Conservation (phyloP, 2,797 vertebrate genomes). For the Babyrousa celebensis region DNA sequence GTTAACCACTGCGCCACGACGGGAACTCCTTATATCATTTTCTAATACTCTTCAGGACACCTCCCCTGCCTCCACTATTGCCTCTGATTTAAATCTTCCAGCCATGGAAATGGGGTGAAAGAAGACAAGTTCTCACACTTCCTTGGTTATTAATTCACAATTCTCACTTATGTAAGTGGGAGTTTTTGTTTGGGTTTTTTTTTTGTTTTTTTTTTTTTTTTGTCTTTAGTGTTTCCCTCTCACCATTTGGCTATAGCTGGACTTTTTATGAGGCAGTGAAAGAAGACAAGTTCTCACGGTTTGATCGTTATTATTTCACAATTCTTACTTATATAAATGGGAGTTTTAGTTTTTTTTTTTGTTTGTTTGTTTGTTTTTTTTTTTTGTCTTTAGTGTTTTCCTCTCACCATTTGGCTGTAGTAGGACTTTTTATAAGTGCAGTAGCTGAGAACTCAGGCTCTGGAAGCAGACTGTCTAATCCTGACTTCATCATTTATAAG, state of each 20-base stretch:
- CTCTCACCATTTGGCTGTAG: background rate
- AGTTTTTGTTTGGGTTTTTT: background rate
- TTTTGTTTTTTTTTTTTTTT: background rate
- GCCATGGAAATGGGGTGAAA: background rate
- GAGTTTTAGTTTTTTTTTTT: background rate
- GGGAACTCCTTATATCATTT: conserved; percentile 32
- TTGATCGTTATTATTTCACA: conserved; percentile 7
- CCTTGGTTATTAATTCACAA: background rate
- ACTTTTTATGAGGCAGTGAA: background rate
- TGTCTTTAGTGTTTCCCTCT: background rate
- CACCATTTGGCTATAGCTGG: background rate
- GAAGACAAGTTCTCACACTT: background rate
- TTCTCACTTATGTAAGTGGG: background rate
- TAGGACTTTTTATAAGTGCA: conserved; percentile 4
- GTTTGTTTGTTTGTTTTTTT: background rate
- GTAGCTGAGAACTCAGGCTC: background rate
- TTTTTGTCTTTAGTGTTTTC: background rate
- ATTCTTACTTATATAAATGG: background rate
- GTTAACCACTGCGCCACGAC: too few species aligned
- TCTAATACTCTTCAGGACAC: conserved; percentile 5
- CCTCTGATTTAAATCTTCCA: conserved; percentile 57
- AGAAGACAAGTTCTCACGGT: background rate
- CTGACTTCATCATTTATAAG: background rate
- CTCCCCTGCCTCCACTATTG: background rate
- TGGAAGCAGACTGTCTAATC: background rate